Conservation (phyloP, 2,113 vertebrate species). For the Pachypanchax playfairii region DNA sequence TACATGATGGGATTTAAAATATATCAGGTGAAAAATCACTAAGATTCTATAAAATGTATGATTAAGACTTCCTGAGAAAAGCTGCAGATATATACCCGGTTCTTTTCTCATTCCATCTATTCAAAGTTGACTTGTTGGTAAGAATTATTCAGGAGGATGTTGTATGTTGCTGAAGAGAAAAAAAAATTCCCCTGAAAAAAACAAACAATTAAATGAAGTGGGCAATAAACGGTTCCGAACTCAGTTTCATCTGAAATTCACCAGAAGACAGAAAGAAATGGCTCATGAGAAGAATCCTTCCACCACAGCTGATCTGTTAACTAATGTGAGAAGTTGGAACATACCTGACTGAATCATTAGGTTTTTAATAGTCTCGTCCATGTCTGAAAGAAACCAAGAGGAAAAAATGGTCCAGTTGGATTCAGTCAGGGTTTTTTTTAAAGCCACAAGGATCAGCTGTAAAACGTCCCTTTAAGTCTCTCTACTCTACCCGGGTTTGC, state of each 20-base stretch:
- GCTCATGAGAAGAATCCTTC: neutral
- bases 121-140: no score
- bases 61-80: neutral
- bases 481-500: no score
- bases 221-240: neutral
- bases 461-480: no score
- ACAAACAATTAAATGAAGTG: neutral
- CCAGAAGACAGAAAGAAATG: neutral
- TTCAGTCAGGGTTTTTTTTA: no score
- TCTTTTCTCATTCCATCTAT: neutral
- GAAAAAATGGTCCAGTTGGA: no score
- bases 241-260: neutral
- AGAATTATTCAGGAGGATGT: no score
- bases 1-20: neutral
- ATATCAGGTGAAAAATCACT: neutral
- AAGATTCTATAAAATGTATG: neutral
- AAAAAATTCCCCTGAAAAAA: neutral
- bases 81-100: neutral
- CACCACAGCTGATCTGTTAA: neutral
- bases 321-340: neutral
- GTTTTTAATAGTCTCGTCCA: neutral
- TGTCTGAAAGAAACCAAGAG: no score
- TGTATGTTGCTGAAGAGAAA: no score
- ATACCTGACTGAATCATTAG: neutral
- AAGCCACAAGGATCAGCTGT: no score